Conservation (phyloP, 2,888 invertebrate species). For the Aricia artaxerxes region DNA sequence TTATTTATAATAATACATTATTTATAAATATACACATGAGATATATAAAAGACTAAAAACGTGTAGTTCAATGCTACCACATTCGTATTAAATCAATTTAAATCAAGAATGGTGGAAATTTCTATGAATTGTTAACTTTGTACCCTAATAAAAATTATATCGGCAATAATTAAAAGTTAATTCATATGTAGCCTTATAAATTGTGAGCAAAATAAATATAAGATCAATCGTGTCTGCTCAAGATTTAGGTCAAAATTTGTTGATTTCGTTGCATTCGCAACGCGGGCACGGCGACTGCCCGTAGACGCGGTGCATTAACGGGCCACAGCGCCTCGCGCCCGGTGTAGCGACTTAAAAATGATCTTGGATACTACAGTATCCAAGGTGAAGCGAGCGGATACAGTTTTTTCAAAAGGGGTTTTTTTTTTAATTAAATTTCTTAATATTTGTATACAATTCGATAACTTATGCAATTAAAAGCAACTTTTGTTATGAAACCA, state of each 20-base stretch:
- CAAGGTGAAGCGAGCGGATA: too few relatives aligned
- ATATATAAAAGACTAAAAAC: neutral
- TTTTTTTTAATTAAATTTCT: too few relatives aligned
- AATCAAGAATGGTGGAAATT: neutral
- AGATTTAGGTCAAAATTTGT: neutral
- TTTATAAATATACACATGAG: neutral
- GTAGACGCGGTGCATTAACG: neutral
- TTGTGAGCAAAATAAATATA: neutral
- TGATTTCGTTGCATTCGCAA: neutral
- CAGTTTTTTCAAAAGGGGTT: too few relatives aligned
- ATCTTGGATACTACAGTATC: too few relatives aligned
- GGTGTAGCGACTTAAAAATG: too few relatives aligned
- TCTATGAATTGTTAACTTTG: neutral
- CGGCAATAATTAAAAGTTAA: neutral
- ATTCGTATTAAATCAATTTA: constrained; percentile 1
- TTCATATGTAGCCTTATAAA: neutral
- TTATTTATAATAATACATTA: neutral
- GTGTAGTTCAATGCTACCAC: neutral
- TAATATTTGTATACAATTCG: too few relatives aligned
- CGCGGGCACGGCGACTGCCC: neutral
- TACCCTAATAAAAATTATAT: neutral
- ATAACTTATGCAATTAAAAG: too few relatives aligned
- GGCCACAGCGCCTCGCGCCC: neutral
- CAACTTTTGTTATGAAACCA: too few relatives aligned
- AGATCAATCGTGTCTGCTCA: neutral